Base-by-base conservation (phyloP, 2,888 invertebrate genomes). In the Cephus spinipes region DNA sequence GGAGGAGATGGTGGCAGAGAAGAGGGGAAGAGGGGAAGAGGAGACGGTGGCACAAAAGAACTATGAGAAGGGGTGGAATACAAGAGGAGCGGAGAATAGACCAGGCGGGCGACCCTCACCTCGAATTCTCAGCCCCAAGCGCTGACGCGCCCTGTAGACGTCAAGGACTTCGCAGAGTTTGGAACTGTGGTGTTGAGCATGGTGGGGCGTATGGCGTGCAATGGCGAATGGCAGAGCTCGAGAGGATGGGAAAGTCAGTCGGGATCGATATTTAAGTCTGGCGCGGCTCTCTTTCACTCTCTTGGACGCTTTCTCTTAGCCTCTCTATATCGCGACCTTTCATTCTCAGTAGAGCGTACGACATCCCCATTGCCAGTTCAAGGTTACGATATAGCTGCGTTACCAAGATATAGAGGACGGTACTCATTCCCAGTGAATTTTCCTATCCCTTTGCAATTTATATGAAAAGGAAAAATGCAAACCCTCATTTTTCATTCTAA, bases 91-190 rank as follows among this genome's bases (percentile, higher is more conserved):
- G 40, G 23, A 55, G 23, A 23, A 55, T 4, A 40, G 40, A 55
- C 40, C 23, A 55, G 23, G 40, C 71, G 31, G 31, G 40, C 11
- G 68, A 74, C 79, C 76, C 33, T 31, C 33, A 40, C 74, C 68
- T 55, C 23, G 40, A 55, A 55, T 55, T 55, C 40, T 55, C 40
- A 55, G 40, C 40, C 40, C 40, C 40, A 23, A 69, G 73, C 40
- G 73, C 76, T 71, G 73, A 69, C 77, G 73, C 80, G 78, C 74
- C 74, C 79, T 76, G 71, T 78, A 12, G 74, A 73, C 76, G 77
- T 78, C 81, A 84, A 85, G 84, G 81, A 78, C 80, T 80, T 76
- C 73, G 40, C 2, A 80, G 77, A 79, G 82, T 83, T 84, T 84
- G 82, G 84, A 82, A 75, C 81, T 75, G 75, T 68, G 75, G 74